A percentile compares a stretch with the other conserved stretches of the same genome.
Evolutionary conservation across 2,797 vertebrate species (phyloP).

Genomic region (Bufotes viridis): DNA sequence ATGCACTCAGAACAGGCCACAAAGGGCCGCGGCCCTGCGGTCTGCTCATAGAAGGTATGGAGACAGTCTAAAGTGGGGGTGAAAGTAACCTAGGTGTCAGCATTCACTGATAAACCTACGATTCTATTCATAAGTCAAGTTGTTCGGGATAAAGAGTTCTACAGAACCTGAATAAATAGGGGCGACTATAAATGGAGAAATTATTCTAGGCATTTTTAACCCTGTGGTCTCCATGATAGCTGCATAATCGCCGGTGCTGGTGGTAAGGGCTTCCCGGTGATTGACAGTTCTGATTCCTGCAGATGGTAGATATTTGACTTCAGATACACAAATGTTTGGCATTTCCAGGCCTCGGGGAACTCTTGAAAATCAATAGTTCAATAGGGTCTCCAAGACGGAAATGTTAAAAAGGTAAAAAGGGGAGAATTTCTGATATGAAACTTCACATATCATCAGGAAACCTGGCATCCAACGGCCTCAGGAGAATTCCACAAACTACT

Average conservation of each 20-base stretch:
- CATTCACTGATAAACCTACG: background rate
- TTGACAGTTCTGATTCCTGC: background rate
- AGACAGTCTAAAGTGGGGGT: background rate
- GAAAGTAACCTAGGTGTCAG: background rate
- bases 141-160: background rate
- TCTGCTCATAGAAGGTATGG: no score
- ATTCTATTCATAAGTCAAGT: background rate
- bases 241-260: background rate
- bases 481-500: background rate
- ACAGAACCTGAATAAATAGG: no score
- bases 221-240: background rate
- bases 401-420: background rate
- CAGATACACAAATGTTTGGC: background rate
- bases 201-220: background rate
- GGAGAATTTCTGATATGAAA: slow-evolving; percentile 3
- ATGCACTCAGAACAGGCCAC: no score
- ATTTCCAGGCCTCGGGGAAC: background rate
- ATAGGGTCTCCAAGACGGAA: background rate
- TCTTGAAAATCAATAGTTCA: slow-evolving; percentile 9
- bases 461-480: background rate
- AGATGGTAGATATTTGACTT: background rate
- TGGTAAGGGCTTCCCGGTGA: background rate
- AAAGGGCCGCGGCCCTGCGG: no score
- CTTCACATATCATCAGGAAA: background rate
- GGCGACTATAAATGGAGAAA: no score